Conservation (phyloP, 2,113 vertebrate genomes). For the Campylomormyrus tamandua region DNA sequence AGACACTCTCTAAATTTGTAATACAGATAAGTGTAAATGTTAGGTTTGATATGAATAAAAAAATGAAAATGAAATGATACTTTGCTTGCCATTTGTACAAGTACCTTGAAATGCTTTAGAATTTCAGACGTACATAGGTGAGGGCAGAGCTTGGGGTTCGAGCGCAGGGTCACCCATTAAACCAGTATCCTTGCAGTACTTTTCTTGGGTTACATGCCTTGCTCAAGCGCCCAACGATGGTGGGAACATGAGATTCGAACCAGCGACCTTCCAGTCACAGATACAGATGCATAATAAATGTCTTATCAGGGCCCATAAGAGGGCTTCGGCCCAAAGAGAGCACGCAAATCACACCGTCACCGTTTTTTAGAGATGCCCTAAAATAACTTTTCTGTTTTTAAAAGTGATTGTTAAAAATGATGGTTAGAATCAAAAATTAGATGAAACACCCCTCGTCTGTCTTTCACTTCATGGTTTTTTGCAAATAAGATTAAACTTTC, state of each 20-base stretch:
- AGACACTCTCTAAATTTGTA: slow-evolving; percentile 8
- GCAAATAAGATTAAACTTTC: background rate
- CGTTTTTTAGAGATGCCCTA: background rate
- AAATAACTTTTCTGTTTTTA: background rate
- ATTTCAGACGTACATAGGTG: background rate
- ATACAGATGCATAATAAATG: background rate
- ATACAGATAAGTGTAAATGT: background rate
- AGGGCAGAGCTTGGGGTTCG: background rate
- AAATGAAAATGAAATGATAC: background rate
- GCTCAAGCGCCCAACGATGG: background rate
- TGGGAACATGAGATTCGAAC: background rate
- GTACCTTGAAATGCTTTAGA: background rate
- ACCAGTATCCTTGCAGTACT: background rate
- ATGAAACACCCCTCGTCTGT: no score
- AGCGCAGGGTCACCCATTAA: background rate
- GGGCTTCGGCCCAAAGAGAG: background rate
- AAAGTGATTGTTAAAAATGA: background rate
- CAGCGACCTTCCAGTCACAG: background rate
- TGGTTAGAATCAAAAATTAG: no score
- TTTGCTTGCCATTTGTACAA: background rate
- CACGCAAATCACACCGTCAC: background rate
- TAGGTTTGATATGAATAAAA: background rate
- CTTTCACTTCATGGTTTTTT: no score
- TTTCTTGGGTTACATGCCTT: background rate
- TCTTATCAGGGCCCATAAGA: background rate